These are phyloP conservation scores for Epinotia ramella DNA, from an alignment of 2,888 invertebrate species.

Conservation along the genomic window DNA sequence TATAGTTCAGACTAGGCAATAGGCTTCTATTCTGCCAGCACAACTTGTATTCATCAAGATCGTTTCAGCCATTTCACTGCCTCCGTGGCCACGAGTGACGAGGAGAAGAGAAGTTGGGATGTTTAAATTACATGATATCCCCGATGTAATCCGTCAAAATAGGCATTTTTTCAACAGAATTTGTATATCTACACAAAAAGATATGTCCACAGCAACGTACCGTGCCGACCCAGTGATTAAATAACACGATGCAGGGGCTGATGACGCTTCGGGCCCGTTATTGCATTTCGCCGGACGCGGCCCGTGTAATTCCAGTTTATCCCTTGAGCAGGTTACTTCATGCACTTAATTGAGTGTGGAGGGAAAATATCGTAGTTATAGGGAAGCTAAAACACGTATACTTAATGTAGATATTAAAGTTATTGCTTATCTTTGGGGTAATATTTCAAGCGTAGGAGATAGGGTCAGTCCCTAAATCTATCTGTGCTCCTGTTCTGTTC, in stretches of 20 bases:
- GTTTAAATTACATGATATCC: too few relatives aligned
- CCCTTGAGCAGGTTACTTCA: slow-evolving; percentile 4
- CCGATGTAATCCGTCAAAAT: neutral
- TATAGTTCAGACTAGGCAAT: too few relatives aligned
- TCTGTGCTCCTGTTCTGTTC: too few relatives aligned
- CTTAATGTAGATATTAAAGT: too few relatives aligned
- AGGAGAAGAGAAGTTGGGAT: too few relatives aligned
- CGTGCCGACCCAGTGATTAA: slow-evolving; percentile 8
- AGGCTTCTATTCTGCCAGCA: too few relatives aligned
- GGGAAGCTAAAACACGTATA: neutral
- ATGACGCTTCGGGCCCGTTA: slow-evolving; percentile 14
- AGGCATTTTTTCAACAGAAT: neutral
- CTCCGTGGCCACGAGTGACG: too few relatives aligned
- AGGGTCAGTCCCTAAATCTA: neutral
- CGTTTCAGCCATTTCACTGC: too few relatives aligned
- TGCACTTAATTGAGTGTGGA: neutral
- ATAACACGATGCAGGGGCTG: slow-evolving; percentile 16
- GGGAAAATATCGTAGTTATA: neutral
- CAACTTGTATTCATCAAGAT: too few relatives aligned
- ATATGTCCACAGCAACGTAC: neutral
- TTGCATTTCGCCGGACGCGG: slow-evolving; percentile 19
- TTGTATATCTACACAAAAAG: neutral
- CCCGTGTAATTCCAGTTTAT: slow-evolving; percentile 10
- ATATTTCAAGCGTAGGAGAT: neutral
- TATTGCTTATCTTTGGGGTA: neutral